phyloP scores from a whole-genome alignment of 2,888 invertebrate species.

The Rambutsinella grinnellia region DNA sequence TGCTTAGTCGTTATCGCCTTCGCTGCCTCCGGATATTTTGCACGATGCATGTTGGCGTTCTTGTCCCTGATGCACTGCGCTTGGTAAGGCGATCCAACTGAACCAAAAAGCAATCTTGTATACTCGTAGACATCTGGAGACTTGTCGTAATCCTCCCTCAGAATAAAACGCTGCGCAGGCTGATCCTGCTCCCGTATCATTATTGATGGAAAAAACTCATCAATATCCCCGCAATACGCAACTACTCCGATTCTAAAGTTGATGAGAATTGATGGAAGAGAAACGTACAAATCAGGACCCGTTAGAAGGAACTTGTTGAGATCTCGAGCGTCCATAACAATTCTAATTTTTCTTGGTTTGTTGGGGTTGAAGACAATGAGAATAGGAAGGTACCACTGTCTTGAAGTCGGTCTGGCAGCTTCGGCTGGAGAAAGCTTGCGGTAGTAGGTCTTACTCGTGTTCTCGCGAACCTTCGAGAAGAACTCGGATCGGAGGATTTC shows the following conservation, averaged over 20 bases:
- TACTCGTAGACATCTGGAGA: slow-evolving; percentile 3
- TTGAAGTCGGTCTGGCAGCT: not conserved
- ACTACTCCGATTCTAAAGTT: slow-evolving; percentile 17
- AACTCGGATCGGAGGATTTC: slow-evolving; percentile 2
- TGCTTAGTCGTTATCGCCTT: slow-evolving; percentile 16
- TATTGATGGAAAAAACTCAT: slow-evolving; percentile 48
- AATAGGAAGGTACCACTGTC: slow-evolving; percentile 43
- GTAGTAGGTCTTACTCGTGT: not conserved
- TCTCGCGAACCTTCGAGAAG: not conserved
- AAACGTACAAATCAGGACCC: slow-evolving; percentile 35
- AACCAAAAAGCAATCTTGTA: slow-evolving; percentile 42
- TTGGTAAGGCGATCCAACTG: slow-evolving; percentile 34
- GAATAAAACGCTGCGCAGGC: slow-evolving; percentile 27
- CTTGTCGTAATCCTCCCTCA: slow-evolving; percentile 4
- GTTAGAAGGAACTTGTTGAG: slow-evolving; percentile 38
- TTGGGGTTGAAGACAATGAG: slow-evolving; percentile 37
- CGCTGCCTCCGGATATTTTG: slow-evolving; percentile 12
- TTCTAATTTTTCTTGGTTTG: slow-evolving; percentile 49
- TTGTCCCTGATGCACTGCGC: slow-evolving; percentile 35
- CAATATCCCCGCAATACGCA: slow-evolving; percentile 50
- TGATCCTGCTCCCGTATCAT: slow-evolving; percentile 25
- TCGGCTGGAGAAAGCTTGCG: not conserved
- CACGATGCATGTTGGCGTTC: slow-evolving; percentile 15
- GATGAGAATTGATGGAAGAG: slow-evolving; percentile 7
- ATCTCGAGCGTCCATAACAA: slow-evolving; percentile 50